Evolutionary conservation across 2,113 vertebrate genomes (phyloP).

Genomic region (Neolamprologus toae): DNA sequence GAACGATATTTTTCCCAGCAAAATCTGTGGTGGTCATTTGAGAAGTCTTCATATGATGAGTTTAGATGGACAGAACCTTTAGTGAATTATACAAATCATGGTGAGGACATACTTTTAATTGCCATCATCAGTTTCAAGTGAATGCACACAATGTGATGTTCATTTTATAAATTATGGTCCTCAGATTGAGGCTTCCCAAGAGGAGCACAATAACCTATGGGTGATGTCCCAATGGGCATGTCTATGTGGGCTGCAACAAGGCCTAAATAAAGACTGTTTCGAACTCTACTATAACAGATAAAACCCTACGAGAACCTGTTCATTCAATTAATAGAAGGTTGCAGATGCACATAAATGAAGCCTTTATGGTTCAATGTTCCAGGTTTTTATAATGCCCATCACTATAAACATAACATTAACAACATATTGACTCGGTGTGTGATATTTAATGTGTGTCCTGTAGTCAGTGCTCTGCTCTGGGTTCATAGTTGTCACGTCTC

Average conservation of each 20-base stretch:
- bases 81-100: neutral
- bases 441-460: neutral
- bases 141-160: neutral
- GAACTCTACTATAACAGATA: neutral
- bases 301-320: neutral
- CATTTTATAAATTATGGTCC: neutral
- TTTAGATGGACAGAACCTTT: neutral
- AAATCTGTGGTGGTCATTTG: neutral
- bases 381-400: neutral
- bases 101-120: neutral
- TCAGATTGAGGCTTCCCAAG: neutral
- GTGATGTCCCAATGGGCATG: neutral
- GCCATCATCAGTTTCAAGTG: neutral
- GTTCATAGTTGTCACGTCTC: neutral
- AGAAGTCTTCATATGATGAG: neutral
- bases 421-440: neutral
- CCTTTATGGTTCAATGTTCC: fast-evolving
- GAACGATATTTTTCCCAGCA: neutral
- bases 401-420: neutral
- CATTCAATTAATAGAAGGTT: neutral
- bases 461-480: fast-evolving
- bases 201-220: neutral
- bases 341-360: neutral
- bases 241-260: neutral
- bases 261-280: neutral